Base-by-base conservation (phyloP, 2,113 vertebrate genomes). In the Triplophysa tibetana region DNA sequence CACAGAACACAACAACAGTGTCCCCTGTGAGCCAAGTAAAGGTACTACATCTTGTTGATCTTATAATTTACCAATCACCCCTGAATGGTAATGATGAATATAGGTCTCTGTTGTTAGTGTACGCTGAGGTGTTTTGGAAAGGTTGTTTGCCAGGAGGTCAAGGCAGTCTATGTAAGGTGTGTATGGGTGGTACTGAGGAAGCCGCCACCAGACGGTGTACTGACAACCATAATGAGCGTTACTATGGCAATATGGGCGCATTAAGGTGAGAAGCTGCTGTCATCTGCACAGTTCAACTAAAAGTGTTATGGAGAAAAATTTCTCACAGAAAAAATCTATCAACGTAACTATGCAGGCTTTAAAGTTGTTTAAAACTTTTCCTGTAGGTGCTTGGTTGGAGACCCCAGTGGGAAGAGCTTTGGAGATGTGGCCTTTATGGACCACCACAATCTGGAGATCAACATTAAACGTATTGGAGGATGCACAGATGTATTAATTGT, bases 371-470 rank as follows among this genome's bases (percentile, higher is more conserved):
- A 38, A 38, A 38, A 38, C 7, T 70, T 48, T 26, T 54, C 48
- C 66, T 62, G 45, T 60, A 95, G 96, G 85, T 97, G 96, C 81
- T 87, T 97, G 66, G 91, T 96, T 84, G 96, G 96, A 83, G 95
- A 96, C 87, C 88, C 85, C 70, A 93, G 84, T 79, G 94, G 95
- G 58, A 95, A 93, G 86, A 96, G 92, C 87, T 95, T 93, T 0
- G 96, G 95, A 19, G 96, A 97, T 21, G 93, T 97, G 56, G 95
- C 95, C 77, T 95, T 97, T 77, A 86, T 96, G 56, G 95, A 97
- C 86, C 94, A 97, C 41, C 92, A 94, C 78, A 96, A 92, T 82
- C 89, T 97, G 41, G 91, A 92, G 26, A 85, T 87, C 75, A 96
- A 96, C 87, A 94, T 97, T 84, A 69, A 92, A 61, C 89, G 96